Percentiles rank a stretch among this genome's conserved stretches.
Evolutionary conservation across 2,888 invertebrate genomes (phyloP).

Genomic region (Eilema sororculum): DNA sequence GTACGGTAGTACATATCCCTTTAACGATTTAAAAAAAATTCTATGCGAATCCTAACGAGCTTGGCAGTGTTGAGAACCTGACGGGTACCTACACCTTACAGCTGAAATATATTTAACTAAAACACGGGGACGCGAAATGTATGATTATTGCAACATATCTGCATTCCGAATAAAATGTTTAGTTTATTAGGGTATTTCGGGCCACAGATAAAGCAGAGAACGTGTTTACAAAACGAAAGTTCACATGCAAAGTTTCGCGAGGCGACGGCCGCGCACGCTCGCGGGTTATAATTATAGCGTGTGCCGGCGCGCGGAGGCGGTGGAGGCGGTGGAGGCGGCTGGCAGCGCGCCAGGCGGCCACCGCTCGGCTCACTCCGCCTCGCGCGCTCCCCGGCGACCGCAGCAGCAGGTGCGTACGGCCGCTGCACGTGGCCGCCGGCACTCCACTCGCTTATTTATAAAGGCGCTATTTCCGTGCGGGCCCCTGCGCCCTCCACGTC

Average conservation of each 20-base stretch:
- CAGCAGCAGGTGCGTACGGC: slow-evolving; percentile 20
- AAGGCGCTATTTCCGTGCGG: slow-evolving; percentile 43
- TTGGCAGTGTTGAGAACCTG: no score
- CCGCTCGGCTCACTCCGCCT: slow-evolving; percentile 40
- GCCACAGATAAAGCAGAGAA: slow-evolving; percentile 3
- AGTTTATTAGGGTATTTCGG: background rate
- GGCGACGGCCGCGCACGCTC: slow-evolving; percentile 31
- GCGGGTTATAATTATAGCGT: slow-evolving; percentile 54
- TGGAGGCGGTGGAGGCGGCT: slow-evolving; percentile 35
- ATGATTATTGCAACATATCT: background rate
- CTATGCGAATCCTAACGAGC: background rate
- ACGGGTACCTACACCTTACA: no score
- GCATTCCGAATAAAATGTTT: slow-evolving; percentile 8
- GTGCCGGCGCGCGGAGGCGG: slow-evolving; percentile 37
- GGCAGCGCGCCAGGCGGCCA: slow-evolving; percentile 55
- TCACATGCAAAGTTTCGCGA: slow-evolving; percentile 28
- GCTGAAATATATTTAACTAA: no score
- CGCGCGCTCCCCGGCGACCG: slow-evolving; percentile 33
- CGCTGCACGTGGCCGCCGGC: slow-evolving; percentile 10
- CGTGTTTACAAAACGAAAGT: slow-evolving; percentile 42
- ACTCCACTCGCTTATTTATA: slow-evolving; percentile 37
- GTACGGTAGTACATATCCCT: background rate
- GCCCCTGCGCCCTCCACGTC: slow-evolving; percentile 30
- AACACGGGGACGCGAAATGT: no score
- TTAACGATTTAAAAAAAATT: background rate